Evolutionary conservation across 2,797 vertebrate genomes (phyloP).

Genomic region (Girardinus metallicus): DNA sequence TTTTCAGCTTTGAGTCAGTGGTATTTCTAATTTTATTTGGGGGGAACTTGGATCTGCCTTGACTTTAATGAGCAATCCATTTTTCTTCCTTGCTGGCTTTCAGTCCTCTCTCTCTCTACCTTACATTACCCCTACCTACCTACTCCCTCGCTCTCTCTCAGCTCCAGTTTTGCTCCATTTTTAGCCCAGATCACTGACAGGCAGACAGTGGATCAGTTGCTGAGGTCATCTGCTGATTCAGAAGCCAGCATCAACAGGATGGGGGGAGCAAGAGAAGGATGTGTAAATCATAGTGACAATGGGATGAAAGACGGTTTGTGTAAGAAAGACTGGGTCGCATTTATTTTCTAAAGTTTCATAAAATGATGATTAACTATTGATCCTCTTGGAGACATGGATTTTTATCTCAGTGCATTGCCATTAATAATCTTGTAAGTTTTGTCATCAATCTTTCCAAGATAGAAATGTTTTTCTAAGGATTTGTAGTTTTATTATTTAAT

Average conservation of each 20-base stretch:
- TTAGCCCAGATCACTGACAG: constrained; percentile 45
- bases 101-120: constrained; percentile 3
- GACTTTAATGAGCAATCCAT: neutral
- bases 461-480: neutral
- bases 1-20: constrained; percentile 39
- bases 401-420: neutral
- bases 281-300: neutral
- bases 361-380: neutral
- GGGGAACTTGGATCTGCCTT: constrained; percentile 23
- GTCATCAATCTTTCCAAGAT: neutral
- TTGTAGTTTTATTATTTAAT: neutral
- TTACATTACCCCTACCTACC: neutral
- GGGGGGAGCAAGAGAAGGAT: neutral
- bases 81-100: constrained; percentile 12
- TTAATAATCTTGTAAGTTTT: neutral
- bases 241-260: constrained; percentile 8
- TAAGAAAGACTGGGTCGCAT: constrained; percentile 9
- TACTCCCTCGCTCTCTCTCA: neutral
- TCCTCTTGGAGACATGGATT: neutral
- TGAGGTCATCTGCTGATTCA: constrained; percentile 45
- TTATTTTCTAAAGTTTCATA: neutral
- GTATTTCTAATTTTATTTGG: constrained; percentile 18
- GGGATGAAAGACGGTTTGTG: neutral
- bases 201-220: constrained; percentile 35
- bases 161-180: constrained; percentile 34